Conservation (phyloP, 2,888 invertebrate genomes). For the Tortricodes alternella region DNA sequence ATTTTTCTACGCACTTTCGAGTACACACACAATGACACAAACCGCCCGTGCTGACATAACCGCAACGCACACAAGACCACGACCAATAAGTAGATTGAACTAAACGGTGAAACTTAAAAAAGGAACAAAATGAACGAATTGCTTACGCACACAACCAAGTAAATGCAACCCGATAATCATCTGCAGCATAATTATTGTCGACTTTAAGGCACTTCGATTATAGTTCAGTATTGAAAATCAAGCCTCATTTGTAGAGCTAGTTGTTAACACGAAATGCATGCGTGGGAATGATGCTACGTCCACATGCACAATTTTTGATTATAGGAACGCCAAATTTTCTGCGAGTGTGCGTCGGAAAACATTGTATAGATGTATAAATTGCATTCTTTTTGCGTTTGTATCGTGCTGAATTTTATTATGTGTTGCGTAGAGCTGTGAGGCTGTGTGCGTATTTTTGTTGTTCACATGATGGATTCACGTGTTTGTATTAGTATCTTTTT, state of each 20-base stretch:
- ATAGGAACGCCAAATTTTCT: conserved; percentile 77
- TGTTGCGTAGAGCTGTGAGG: conserved; percentile 45
- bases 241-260: conserved; percentile 64
- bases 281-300: conserved; percentile 66
- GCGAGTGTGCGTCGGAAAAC: conserved; percentile 49
- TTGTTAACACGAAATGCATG: conserved; percentile 68
- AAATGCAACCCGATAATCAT: conserved; percentile 79
- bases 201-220: conserved; percentile 37
- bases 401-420: conserved; percentile 47
- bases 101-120: conserved; percentile 83
- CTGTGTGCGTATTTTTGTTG: conserved; percentile 67
- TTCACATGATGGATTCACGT: conserved; percentile 75
- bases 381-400: conserved; percentile 68
- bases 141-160: conserved; percentile 62
- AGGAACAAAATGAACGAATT: conserved; percentile 80
- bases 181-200: conserved; percentile 38
- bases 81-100: conserved; percentile 83
- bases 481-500: conserved; percentile 76
- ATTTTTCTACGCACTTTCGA: conserved; percentile 38
- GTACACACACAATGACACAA: conserved; percentile 30
- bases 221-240: conserved; percentile 44
- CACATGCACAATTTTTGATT: conserved; percentile 70
- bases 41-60: conserved; percentile 50
- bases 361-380: conserved; percentile 52
- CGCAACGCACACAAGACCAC: conserved; percentile 66